Percentiles rank a stretch among this genome's conserved stretches.
These are phyloP conservation scores for Zaprionus lachaisei DNA, from an alignment of 1,140 invertebrate species.

Conservation along the genomic window DNA sequence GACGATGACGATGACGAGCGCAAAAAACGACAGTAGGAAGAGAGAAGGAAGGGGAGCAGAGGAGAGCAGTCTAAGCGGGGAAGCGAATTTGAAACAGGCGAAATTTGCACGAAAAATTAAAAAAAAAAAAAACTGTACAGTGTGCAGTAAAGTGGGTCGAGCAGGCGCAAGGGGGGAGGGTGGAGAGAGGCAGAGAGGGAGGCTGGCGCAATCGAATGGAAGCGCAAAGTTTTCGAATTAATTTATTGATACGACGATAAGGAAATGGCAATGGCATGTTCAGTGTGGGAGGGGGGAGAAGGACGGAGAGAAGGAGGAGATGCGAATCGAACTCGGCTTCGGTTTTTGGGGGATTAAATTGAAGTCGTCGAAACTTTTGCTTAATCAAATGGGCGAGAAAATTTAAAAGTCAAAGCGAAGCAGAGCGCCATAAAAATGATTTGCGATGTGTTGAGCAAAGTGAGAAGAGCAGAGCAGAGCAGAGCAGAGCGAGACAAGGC, in stretches of 20 bases:
- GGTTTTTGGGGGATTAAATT: conserved; percentile 20
- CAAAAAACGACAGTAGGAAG: conserved; percentile 10
- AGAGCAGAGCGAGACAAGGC: no score
- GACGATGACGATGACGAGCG: conserved; percentile 46
- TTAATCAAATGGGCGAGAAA: conserved; percentile 40
- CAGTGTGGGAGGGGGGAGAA: not conserved
- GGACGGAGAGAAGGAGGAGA: not conserved
- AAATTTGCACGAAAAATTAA: conserved; percentile 75
- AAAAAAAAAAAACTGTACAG: conserved; percentile 37
- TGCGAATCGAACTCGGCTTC: conserved; percentile 1
- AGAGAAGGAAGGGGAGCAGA: not conserved
- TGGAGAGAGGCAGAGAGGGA: not conserved
- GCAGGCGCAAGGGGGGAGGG: not conserved
- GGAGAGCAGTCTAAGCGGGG: no score
- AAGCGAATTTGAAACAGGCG: conserved; percentile 62
- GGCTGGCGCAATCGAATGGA: conserved; percentile 57
- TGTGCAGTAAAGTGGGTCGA: not conserved
- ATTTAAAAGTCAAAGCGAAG: conserved; percentile 50
- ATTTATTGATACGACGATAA: conserved; percentile 80
- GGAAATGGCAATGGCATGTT: conserved; percentile 34
- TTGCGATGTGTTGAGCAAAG: conserved; percentile 30
- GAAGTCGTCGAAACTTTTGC: conserved; percentile 21
- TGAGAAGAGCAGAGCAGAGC: not conserved
- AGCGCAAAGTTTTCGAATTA: conserved; percentile 82
- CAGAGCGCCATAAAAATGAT: conserved; percentile 47